Percentiles rank a stretch among this genome's conserved stretches.
Conservation (phyloP, 2,888 invertebrate species). For the Acholoe squamosa region DNA sequence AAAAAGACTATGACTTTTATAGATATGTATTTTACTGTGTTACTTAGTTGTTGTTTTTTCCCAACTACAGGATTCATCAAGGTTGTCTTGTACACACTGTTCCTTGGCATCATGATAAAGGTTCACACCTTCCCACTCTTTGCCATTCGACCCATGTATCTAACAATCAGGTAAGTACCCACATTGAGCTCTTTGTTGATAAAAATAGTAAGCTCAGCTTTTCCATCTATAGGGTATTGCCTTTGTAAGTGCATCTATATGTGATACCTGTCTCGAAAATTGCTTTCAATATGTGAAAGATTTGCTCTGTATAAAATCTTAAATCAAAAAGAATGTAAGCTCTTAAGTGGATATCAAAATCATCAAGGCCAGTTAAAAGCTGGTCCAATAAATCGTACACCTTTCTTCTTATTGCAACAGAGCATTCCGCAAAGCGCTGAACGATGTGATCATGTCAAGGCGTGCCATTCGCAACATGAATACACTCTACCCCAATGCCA, state of each 20-base stretch:
- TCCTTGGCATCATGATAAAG: conserved; percentile 97
- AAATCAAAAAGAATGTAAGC: too few species aligned
- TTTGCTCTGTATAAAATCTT: too few species aligned
- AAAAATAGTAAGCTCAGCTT: background rate
- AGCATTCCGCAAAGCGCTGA: conserved; percentile 95
- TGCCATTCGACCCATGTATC: conserved; percentile 99
- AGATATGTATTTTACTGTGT: too few species aligned
- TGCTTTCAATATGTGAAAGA: too few species aligned
- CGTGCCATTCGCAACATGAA: conserved; percentile 99
- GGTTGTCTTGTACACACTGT: conserved; percentile 93
- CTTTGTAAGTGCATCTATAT: background rate
- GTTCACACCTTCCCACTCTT: conserved; percentile 98
- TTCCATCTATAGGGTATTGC: background rate
- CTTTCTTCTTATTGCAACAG: conserved; percentile 83
- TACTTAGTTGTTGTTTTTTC: conserved; percentile 59
- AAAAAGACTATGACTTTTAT: too few species aligned
- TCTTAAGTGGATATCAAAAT: too few species aligned
- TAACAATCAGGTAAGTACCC: conserved; percentile 92
- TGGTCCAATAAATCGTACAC: too few species aligned
- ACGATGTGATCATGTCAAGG: conserved; percentile 96
- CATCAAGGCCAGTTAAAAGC: too few species aligned
- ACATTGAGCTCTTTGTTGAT: background rate
- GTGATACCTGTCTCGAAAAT: background rate
- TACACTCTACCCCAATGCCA: conserved; percentile 95
- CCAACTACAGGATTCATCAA: conserved; percentile 87